Evolutionary conservation across 2,113 vertebrate genomes (phyloP), one percentile per base, ranked within the genome.

Genomic region (Sisor rabdophorus): DNA sequence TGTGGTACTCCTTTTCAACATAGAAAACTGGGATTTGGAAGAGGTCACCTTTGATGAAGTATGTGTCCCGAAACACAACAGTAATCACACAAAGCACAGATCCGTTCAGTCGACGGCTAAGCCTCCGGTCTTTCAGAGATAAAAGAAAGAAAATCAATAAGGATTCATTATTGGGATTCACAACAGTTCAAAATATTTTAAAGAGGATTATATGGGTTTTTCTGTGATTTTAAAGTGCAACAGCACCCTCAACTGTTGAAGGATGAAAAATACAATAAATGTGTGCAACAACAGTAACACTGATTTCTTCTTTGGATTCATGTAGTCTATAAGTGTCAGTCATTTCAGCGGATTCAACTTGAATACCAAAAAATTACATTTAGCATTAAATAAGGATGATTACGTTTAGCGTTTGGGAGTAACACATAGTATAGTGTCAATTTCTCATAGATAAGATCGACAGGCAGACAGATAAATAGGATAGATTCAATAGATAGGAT

Each of bases 31-130:
- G 97, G 96, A 98, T 82, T 93, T 93, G 0, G 95, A 98, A 83
- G 97, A 99, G 86, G 93, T 99, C 89, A 98, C 97, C 28, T 99
- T 99, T 0, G 95, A 98, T 22, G 97, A 99, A 95, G 97, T 92
- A 77, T 17, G 63, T 55, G 32, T 17, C 32, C 16, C 19, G 2
- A 36, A 6, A 36, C 2, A 2, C 2, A 6, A 36, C 32, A 36
- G 32, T 44, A 44, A 44, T 44, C 15, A 53, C 47, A 53, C 73
- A 32, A 61, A 61, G 53, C 63, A 67, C 44, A 48, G 64, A 67
- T 48, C 22, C 3, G 15, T 24, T 52, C 15, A 69, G 28, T 10
- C 16, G 9, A 26, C 15, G 3, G 15, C 64, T 67, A 67, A 67
- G 13, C 6, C 15, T 8, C 22, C 16, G 10, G 22, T 50, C 47